A percentile compares a stretch with the other conserved stretches of the same genome.
These are phyloP conservation scores for Halcyon malimbica DNA, from an alignment of 2,113 vertebrate genomes.

Conservation along the genomic window DNA sequence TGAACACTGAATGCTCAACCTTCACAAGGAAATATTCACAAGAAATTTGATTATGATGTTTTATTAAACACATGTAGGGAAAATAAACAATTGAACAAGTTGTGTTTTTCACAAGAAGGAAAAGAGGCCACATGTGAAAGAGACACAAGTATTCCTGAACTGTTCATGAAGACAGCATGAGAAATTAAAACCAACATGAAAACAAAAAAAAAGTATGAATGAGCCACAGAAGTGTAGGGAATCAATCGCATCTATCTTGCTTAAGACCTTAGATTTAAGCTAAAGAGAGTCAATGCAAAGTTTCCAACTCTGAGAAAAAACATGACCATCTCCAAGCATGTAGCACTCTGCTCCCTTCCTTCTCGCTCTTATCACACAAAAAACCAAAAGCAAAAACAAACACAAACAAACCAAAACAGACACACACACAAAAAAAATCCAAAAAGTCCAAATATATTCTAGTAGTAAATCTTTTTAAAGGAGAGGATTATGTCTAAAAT, in stretches of 20 bases:
- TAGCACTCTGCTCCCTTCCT: background rate
- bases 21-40: background rate
- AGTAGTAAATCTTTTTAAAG: background rate
- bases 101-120: background rate
- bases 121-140: background rate
- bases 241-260: background rate
- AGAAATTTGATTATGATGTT: background rate
- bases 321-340: background rate
- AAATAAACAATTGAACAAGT: background rate
- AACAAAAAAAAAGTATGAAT: background rate
- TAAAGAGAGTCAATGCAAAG: background rate
- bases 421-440: too few relatives aligned
- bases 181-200: background rate
- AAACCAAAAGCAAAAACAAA: too few relatives aligned
- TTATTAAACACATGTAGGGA: background rate
- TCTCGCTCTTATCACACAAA: background rate
- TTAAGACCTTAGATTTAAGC: background rate
- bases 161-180: background rate
- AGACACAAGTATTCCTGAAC: background rate
- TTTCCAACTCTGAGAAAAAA: background rate
- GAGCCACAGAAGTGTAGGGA: background rate
- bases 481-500: background rate
- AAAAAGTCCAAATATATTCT: background rate
- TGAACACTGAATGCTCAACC: background rate
- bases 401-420: too few relatives aligned